These are phyloP conservation scores for Luperina nickerlii DNA, from an alignment of 2,888 invertebrate species.

Conservation along the genomic window DNA sequence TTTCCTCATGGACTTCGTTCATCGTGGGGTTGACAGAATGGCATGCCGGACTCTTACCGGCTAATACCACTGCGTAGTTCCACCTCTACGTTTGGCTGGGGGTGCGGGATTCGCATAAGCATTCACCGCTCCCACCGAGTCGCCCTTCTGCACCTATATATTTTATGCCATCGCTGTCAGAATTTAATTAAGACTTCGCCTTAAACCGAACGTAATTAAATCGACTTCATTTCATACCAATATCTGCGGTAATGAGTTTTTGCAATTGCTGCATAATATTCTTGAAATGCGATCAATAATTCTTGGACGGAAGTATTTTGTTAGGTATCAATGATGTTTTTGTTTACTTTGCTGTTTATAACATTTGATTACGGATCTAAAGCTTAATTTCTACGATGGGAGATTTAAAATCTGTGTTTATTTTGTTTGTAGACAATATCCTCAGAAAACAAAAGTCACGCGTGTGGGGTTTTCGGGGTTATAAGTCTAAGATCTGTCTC, in stretches of 20 bases:
- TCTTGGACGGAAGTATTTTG: conserved; percentile 29
- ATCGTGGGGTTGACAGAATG: too few species aligned
- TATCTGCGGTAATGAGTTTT: conserved; percentile 53
- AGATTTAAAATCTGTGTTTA: not conserved
- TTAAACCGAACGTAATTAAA: conserved; percentile 54
- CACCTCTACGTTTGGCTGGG: too few species aligned
- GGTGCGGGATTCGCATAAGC: too few species aligned
- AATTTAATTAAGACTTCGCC: conserved; percentile 79
- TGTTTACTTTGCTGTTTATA: not conserved
- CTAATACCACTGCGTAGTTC: too few species aligned
- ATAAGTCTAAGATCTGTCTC: not conserved
- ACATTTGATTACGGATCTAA: not conserved
- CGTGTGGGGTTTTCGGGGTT: not conserved
- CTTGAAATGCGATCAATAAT: conserved; percentile 33
- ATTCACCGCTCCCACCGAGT: too few species aligned
- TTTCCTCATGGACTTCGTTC: too few species aligned
- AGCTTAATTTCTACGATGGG: not conserved
- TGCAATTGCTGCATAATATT: conserved; percentile 52
- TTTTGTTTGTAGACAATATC: not conserved
- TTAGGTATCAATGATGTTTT: conserved; percentile 5
- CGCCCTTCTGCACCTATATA: conserved; percentile 15
- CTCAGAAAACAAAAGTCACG: not conserved
- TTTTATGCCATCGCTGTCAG: conserved; percentile 27
- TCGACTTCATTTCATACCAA: conserved; percentile 39
- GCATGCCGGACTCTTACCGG: too few species aligned